Evolutionary conservation across 2,888 invertebrate genomes (phyloP).

Genomic region (Folsomia manolachei): DNA sequence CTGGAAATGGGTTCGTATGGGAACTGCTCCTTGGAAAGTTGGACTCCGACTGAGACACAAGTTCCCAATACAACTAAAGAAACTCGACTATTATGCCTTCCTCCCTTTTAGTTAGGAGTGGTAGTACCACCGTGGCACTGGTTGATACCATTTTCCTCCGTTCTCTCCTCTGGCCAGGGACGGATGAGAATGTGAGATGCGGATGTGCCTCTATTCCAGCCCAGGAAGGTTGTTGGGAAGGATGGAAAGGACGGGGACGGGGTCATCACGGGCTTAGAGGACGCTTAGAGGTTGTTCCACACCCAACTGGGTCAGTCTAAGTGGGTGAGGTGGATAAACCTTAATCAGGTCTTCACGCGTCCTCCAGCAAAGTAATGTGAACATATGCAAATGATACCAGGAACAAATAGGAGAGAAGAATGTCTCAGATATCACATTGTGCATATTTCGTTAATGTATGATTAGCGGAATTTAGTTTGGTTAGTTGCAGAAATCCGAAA

Average conservation of each 20-base stretch:
- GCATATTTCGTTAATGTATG: too few relatives aligned
- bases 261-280: constrained; percentile 16
- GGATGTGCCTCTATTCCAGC: background rate
- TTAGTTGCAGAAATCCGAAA: too few relatives aligned
- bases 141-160: background rate
- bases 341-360: constrained; percentile 16
- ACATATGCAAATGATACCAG: background rate
- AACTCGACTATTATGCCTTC: too few relatives aligned
- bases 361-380: background rate
- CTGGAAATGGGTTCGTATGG: too few relatives aligned
- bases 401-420: background rate
- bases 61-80: too few relatives aligned
- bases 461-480: too few relatives aligned
- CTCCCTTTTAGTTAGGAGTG: too few relatives aligned
- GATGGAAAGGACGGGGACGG: constrained; percentile 10
- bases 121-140: too few relatives aligned
- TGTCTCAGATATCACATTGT: too few relatives aligned
- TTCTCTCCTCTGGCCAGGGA: background rate
- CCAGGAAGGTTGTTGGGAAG: background rate
- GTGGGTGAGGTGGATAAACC: constrained; percentile 29
- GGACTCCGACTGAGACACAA: too few relatives aligned
- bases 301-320: constrained; percentile 24
- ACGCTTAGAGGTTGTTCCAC: constrained; percentile 24
- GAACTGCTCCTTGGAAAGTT: too few relatives aligned
- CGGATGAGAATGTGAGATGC: background rate